These are phyloP conservation scores for Sisor rabdophorus DNA, from an alignment of 2,113 vertebrate genomes.

Conservation along the genomic window DNA sequence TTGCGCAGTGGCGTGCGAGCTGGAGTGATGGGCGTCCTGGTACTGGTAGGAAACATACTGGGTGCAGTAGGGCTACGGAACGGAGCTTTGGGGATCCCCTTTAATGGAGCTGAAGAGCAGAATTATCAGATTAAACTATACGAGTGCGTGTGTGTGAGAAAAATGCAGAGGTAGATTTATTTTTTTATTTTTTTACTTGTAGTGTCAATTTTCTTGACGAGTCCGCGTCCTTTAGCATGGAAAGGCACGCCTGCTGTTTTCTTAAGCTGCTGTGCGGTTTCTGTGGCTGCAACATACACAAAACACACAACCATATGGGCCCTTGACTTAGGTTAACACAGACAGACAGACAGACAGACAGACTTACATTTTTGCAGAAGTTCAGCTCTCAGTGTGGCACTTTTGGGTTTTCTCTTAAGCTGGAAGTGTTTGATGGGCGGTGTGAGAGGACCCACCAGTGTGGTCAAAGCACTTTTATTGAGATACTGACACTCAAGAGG, in stretches of 20 bases:
- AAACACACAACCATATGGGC: not conserved
- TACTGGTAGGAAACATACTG: conserved; percentile 90
- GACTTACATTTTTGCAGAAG: conserved; percentile 95
- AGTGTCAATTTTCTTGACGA: conserved; percentile 96
- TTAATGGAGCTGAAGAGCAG: conserved; percentile 77
- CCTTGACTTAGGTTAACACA: not conserved
- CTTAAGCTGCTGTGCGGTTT: conserved; percentile 95
- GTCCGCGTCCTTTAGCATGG: conserved; percentile 94
- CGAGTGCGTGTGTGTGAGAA: not conserved
- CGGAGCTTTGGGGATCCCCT: conserved; percentile 94
- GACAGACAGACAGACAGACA: not conserved
- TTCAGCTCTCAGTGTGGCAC: conserved; percentile 92
- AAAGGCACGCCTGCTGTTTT: conserved; percentile 95
- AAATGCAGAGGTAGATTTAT: not conserved
- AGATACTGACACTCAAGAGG: conserved; percentile 96
- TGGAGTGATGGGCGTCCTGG: conserved; percentile 86
- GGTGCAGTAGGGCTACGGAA: conserved; percentile 90
- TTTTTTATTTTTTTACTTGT: conserved; percentile 71
- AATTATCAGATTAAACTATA: not conserved
- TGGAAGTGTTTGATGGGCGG: conserved; percentile 97
- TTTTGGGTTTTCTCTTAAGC: conserved; percentile 95
- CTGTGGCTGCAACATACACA: conserved; percentile 73
- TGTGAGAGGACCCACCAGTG: conserved; percentile 90
- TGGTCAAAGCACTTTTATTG: conserved; percentile 93
- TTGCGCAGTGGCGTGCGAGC: conserved; percentile 86